Evolutionary conservation across 2,888 invertebrate species (phyloP), one percentile per base, ranked within the genome.

Genomic region (Drosophila buzzatii): DNA sequence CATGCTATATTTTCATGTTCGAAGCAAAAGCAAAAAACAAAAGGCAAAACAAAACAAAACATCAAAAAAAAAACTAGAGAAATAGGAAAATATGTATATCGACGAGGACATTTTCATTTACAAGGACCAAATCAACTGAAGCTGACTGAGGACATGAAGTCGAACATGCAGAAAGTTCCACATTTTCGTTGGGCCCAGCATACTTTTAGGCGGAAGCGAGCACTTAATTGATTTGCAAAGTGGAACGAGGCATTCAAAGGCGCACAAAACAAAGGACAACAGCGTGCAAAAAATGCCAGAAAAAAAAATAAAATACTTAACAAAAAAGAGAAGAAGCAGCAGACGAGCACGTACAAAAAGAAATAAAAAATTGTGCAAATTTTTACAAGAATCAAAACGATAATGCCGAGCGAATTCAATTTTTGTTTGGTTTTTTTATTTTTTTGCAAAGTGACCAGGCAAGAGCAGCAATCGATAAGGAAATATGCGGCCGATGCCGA

Each of bases 141-240:
- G 68, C 75, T 45, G 58, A 53, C 75, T 42, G 51, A 39, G 51
- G 18, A 53, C 55, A 59, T 41, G 42, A 14, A 42, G 49, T 44
- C 45, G 18, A 52, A 63, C 41, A 52, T 44, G 58, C 63, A 49
- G 35, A 18, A 20, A 53, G 37, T 41, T 42, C 37, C 41, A 33
- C 16, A 41, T 41, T 52, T 23, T 67, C 33, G 39, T 47, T 60
- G 31, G 53, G 44, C 45, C 7, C 42, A 60, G 86, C 77, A 74
- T 70, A 83, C 77, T 77, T 72, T 74, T 77, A 65, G 84, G 75
- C 86, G 81, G 78, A 82, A 81, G 72, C 66, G 55, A 81, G 68
- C 77, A 86, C 81, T 86, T 86, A 82, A 86, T 82, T 82, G 86
- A 86, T 82, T 82, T 83, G 84, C 82, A 77, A 82, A 82, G 78